Evolutionary conservation across 2,888 invertebrate species (phyloP).

Genomic region (Trileptium ribeirensis): DNA sequence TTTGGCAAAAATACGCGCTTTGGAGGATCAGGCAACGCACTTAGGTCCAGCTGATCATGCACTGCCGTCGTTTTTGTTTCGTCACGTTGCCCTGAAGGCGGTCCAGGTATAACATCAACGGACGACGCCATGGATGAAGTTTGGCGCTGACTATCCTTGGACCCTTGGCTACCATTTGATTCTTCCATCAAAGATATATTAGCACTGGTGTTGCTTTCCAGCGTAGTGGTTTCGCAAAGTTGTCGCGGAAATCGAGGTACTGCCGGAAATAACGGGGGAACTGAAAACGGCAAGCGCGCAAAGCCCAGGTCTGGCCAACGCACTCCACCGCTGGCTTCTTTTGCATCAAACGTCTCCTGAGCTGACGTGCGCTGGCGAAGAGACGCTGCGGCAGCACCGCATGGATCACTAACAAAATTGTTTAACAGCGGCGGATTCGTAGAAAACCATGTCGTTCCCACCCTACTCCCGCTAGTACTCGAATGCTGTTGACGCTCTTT

Average conservation of each 20-base stretch:
- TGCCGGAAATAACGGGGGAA: slow-evolving; percentile 20
- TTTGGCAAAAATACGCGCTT: too few species aligned
- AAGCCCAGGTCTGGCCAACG: slow-evolving; percentile 15
- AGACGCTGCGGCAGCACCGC: neutral
- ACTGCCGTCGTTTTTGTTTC: too few species aligned
- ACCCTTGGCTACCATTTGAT: too few species aligned
- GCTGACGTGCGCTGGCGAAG: neutral
- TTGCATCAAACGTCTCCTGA: neutral
- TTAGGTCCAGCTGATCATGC: too few species aligned
- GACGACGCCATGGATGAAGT: too few species aligned
- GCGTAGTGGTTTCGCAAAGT: neutral
- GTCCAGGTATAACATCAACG: too few species aligned
- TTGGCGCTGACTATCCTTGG: too few species aligned
- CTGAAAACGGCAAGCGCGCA: slow-evolving; percentile 14
- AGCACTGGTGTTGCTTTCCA: neutral
- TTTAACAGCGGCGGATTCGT: neutral
- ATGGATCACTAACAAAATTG: neutral
- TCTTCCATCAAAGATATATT: too few species aligned
- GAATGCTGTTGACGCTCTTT: neutral
- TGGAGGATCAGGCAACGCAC: too few species aligned
- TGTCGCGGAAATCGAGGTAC: slow-evolving; percentile 24
- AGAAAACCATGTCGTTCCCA: neutral
- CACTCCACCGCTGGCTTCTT: neutral
- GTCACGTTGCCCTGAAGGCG: too few species aligned
- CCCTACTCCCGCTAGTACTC: neutral